Evolutionary conservation across 2,888 invertebrate genomes (phyloP).

Genomic region (Drosophila rellima): DNA sequence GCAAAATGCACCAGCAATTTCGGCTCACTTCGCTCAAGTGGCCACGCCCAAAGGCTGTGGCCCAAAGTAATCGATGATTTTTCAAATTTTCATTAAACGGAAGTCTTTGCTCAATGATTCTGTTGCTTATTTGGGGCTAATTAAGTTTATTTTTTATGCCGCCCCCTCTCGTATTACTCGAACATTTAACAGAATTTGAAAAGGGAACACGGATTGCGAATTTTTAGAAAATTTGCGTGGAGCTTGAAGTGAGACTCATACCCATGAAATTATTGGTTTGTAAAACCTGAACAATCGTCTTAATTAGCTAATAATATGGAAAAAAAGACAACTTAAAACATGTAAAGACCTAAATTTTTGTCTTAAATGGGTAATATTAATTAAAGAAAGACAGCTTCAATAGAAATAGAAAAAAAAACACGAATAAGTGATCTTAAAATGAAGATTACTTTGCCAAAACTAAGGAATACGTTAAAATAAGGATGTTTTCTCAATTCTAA

Average conservation of each 20-base stretch:
- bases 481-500: too few relatives aligned
- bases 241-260: background rate
- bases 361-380: too few relatives aligned
- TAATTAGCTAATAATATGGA: too few relatives aligned
- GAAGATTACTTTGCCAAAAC: too few relatives aligned
- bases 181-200: background rate
- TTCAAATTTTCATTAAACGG: constrained; percentile 60
- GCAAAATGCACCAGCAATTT: constrained; percentile 59
- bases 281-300: too few relatives aligned
- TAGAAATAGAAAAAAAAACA: background rate
- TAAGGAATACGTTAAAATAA: too few relatives aligned
- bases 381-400: background rate
- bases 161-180: constrained; percentile 10
- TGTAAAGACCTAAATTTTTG: too few relatives aligned
- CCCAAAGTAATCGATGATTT: constrained; percentile 69
- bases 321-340: background rate
- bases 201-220: background rate
- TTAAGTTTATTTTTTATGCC: constrained; percentile 62
- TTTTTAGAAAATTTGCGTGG: background rate
- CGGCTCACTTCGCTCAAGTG: constrained; percentile 37
- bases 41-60: constrained; percentile 5
- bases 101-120: constrained; percentile 47
- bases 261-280: too few relatives aligned
- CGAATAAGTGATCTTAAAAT: too few relatives aligned
- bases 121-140: constrained; percentile 65